phyloP scores from a whole-genome alignment of 2,113 vertebrate species.

The Chaetura pelagica region DNA sequence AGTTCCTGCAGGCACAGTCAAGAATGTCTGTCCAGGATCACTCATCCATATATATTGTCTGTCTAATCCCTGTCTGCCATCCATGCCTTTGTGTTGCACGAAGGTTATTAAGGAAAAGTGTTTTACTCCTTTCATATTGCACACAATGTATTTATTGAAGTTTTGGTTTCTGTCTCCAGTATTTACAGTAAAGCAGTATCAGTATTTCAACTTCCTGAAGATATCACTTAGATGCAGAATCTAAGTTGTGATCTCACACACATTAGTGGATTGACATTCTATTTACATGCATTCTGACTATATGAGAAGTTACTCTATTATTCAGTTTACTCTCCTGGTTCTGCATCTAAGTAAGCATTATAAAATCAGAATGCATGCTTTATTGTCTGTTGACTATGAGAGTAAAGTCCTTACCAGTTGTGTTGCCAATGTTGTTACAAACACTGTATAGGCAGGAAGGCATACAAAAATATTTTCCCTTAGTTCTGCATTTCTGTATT shows the following conservation, averaged over 20 bases:
- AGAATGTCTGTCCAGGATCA: not conserved
- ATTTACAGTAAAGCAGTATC: not conserved
- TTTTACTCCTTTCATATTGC: not conserved
- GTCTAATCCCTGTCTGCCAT: not conserved
- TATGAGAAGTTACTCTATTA: not conserved
- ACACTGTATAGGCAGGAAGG: not conserved
- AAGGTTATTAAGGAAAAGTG: not conserved
- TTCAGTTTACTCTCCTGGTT: not conserved
- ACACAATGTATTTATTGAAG: not conserved
- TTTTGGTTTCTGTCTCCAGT: not conserved
- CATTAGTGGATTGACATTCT: not conserved
- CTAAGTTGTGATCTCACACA: fast-evolving
- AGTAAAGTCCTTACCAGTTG: not conserved
- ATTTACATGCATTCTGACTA: not conserved
- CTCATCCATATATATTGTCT: not conserved
- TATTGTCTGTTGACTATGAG: not conserved
- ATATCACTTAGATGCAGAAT: not conserved
- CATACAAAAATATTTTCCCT: not conserved
- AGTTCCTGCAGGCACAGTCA: not conserved
- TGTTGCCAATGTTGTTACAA: not conserved
- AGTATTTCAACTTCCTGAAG: not conserved
- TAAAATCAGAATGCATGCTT: not conserved
- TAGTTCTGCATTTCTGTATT: not conserved
- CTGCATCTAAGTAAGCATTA: not conserved
- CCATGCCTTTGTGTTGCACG: not conserved